A percentile compares a stretch with the other conserved stretches of the same genome.
Evolutionary conservation across 2,113 vertebrate genomes (phyloP).

Genomic region (Datnioides undecimradiatus): DNA sequence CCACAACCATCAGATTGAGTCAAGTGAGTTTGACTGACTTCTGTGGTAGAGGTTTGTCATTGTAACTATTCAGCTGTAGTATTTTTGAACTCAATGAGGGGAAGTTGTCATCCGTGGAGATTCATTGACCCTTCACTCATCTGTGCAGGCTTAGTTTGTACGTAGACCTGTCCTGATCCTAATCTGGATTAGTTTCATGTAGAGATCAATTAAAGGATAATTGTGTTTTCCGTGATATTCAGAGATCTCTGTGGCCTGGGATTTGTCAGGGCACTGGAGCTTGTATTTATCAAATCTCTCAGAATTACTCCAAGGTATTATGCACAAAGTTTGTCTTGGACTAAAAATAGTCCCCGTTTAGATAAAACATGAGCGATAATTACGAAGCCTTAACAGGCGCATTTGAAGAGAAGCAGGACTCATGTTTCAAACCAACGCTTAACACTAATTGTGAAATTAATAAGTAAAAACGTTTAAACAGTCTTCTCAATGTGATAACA

Average conservation of each 20-base stretch:
- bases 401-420: neutral
- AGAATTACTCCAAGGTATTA: constrained; percentile 22
- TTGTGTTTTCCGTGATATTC: constrained; percentile 15
- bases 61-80: constrained; percentile 17
- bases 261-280: constrained; percentile 18
- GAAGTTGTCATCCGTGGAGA: constrained; percentile 36
- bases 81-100: constrained; percentile 27
- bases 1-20: constrained; percentile 40
- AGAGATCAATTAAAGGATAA: constrained; percentile 67
- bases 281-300: constrained; percentile 42
- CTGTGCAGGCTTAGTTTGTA: constrained; percentile 22
- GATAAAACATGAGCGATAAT: constrained; percentile 33
- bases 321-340: constrained; percentile 13
- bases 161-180: constrained; percentile 30
- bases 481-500: neutral
- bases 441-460: neutral
- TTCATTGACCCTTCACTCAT: constrained; percentile 57
- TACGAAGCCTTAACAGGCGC: constrained; percentile 5
- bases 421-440: neutral
- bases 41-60: constrained; percentile 21
- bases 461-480: neutral
- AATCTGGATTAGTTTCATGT: constrained; percentile 61
- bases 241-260: constrained; percentile 7
- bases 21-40: constrained; percentile 40
- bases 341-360: constrained; percentile 2